Base-by-base conservation (phyloP, 2,888 invertebrate species). In the Eurytoma californica region DNA sequence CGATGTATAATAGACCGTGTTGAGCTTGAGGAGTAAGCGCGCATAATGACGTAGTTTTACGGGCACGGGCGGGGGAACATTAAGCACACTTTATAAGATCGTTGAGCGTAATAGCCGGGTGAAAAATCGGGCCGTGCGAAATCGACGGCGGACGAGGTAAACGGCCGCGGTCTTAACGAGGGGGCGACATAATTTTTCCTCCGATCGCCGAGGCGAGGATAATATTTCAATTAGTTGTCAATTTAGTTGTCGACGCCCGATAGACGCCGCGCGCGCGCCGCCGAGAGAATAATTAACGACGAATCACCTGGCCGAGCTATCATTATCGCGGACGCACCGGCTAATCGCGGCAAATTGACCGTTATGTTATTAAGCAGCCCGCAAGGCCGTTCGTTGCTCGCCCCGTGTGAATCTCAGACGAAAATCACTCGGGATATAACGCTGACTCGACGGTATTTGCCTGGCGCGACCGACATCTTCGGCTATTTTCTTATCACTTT, bases 161-260 rank as follows among this genome's bases (percentile, higher is more conserved):
- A 16, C 2, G 18, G n/a, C 24, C 5, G 24, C n/a, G 20, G 24
- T 69, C 14, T 63, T 24, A 66, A 60, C 51, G 30, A 72, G 20
- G 55, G 66, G 82, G 82, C 77, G 83, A 85, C 84, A 86, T 87
- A 84, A 87, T 86, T 86, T 88, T 86, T 84, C 83, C 80, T 78
- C 82, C 82, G 84, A 85, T 86, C 84, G 85, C 70, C 12, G 28
- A 28, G 47, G 83, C 82, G 80, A 83, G 82, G 82, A 84, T 86
- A 86, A 88, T 87, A 88, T 87, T 88, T 89, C 88, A 87, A 89
- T 88, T 88, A 88, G 86, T 86, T 88, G 88, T 86, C 88, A 87
- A 89, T 88, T 89, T 89, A 88, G 87, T 86, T 88, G 89, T 88
- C 88, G 86, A 78, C 87, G 84, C 84, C 85, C 86, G 87, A 88